phyloP scores from a whole-genome alignment of 2,888 invertebrate genomes.

The Nymphalis c-album region DNA sequence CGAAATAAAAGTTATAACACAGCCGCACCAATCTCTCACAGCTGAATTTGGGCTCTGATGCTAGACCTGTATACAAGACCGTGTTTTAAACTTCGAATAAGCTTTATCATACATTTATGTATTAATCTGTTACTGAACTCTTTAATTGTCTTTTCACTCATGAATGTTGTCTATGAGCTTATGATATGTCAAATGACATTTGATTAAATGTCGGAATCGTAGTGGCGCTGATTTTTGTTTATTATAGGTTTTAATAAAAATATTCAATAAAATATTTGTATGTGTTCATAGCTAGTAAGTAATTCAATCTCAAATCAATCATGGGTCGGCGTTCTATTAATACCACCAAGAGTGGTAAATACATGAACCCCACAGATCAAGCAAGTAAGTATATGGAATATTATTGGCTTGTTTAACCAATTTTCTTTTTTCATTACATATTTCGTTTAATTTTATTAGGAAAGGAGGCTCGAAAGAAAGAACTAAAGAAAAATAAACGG shows the following conservation, averaged over 20 bases:
- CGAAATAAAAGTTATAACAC: too few relatives aligned
- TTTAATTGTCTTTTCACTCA: background rate
- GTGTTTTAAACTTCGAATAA: background rate
- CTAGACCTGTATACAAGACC: too few relatives aligned
- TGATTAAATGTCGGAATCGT: conserved; percentile 12
- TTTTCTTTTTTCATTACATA: background rate
- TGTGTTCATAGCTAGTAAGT: conserved; percentile 6
- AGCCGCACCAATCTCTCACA: too few relatives aligned
- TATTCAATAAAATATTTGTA: background rate
- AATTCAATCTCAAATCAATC: conserved; percentile 49
- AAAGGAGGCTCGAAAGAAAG: conserved; percentile 98
- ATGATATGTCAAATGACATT: conserved; percentile 8
- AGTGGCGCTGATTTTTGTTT: conserved; percentile 11
- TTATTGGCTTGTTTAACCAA: conserved; percentile 4
- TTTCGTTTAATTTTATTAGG: conserved; percentile 76
- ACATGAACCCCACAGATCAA: conserved; percentile 99
- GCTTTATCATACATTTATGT: background rate
- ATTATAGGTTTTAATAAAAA: background rate
- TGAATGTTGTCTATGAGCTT: background rate
- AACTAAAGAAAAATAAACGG: conserved; percentile 98
- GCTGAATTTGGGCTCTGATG: too few relatives aligned
- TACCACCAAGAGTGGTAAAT: conserved; percentile 99
- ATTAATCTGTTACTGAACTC: too few relatives aligned
- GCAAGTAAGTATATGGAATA: conserved; percentile 89
- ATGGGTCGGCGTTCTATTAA: conserved; percentile 99